Evolutionary conservation across 2,113 vertebrate species (phyloP), one percentile per base, ranked within the genome.

Genomic region (Rhabdomys dilectus): DNA sequence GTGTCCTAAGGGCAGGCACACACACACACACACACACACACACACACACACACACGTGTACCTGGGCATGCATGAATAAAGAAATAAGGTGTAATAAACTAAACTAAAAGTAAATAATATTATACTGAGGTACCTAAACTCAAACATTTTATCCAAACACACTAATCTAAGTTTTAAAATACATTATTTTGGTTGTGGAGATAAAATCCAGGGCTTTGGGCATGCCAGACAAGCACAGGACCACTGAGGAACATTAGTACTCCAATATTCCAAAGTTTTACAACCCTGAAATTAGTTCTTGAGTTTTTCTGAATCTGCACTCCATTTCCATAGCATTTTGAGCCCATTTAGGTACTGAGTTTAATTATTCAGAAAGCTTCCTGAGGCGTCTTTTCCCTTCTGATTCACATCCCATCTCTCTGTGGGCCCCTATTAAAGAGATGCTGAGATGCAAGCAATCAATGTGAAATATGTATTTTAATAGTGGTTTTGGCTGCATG

Each of bases 351-450:
- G 4, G 66, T 70, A 95, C 64, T 64, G 70, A 95, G 90, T 97
- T 98, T 97, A 98, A 98, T 98, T 98, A 98, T 98, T 98, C 95
- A 98, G 95, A 64, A 96, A 80, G 88, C 94, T 98, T 97, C 96
- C 96, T 77, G 85, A 96, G 91, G 92, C 84, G 88, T 97, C 91
- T 56, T 95, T 96, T 92, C 88, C 82, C 88, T 77, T 92, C n/a
- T 89, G 82, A 96, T 89, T 98, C 85, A 68, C 89, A 95, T 77
- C 36, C 53, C 68, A 95, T 87, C 62, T 88, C 89, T 97, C 92
- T 92, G n/a, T 64, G 48, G 85, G 3, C 2, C 85, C 86, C 51
- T 90, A 48, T 70, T 97, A 89, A 93, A 81, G 91, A 97, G 85
- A 13, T 88, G 68, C 51, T 48, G 76, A 82, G 86, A 93, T 36